These are phyloP conservation scores for Subacronicta megacephala DNA, from an alignment of 2,888 invertebrate species.

Conservation along the genomic window DNA sequence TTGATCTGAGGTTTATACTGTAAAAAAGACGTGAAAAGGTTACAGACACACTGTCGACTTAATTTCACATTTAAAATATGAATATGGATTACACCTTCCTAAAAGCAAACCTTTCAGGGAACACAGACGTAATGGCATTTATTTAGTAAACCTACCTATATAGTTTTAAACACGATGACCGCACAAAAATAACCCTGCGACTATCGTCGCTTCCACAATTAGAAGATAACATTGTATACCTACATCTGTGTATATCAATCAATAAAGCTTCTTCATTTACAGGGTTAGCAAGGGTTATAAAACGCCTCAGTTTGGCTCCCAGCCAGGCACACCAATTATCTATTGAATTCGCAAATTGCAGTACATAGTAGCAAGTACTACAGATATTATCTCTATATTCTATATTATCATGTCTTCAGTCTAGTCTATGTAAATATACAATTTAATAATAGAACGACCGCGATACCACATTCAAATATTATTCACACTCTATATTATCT, in stretches of 20 bases:
- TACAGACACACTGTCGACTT: no score
- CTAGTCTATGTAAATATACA: slow-evolving; percentile 9
- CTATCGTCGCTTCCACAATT: background rate
- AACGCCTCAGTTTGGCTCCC: slow-evolving; percentile 38
- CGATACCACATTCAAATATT: slow-evolving; percentile 18
- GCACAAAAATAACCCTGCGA: background rate
- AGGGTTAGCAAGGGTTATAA: slow-evolving; percentile 31
- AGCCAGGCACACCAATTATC: slow-evolving; percentile 44
- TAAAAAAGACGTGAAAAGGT: no score
- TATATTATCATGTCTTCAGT: background rate
- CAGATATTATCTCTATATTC: background rate
- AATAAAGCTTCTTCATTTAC: slow-evolving; percentile 32
- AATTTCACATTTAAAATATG: no score
- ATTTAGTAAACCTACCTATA: no score
- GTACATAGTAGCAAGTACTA: slow-evolving; percentile 25
- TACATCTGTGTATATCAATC: slow-evolving; percentile 12
- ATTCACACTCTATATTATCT: background rate
- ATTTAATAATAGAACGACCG: slow-evolving; percentile 26
- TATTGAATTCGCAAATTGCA: slow-evolving; percentile 38
- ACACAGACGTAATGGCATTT: no score
- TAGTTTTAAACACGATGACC: no score
- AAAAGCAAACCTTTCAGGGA: no score
- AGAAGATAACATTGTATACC: slow-evolving; percentile 1
- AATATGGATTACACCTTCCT: no score
- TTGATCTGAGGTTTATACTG: no score